phyloP scores from a whole-genome alignment of 2,797 vertebrate species.

The Valencia hispanica region DNA sequence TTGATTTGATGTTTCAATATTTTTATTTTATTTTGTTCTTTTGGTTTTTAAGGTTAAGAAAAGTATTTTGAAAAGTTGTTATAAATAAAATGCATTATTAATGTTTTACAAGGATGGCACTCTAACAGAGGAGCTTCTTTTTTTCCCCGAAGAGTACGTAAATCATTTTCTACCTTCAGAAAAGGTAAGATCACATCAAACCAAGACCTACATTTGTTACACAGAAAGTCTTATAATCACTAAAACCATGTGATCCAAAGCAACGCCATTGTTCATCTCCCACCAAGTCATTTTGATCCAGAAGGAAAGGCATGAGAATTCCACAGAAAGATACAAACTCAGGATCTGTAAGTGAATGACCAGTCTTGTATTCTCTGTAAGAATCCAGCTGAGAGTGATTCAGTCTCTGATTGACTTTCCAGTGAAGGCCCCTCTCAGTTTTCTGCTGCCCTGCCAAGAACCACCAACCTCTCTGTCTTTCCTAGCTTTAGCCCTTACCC shows the following conservation, averaged over 20 bases:
- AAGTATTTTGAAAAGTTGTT: neutral
- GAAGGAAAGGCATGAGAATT: constrained; percentile 55
- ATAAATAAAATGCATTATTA: neutral
- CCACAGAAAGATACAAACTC: constrained; percentile 55
- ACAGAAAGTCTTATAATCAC: constrained; percentile 4
- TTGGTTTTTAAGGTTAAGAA: neutral
- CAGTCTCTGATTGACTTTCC: constrained; percentile 89
- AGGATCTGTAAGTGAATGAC: constrained; percentile 49
- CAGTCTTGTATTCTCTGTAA: constrained; percentile 55
- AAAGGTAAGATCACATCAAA: neutral
- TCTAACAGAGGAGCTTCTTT: neutral
- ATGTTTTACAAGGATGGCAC: neutral
- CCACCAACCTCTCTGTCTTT: constrained; percentile 70
- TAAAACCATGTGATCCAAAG: neutral
- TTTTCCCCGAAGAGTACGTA: no score
- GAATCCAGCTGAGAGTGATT: constrained; percentile 73
- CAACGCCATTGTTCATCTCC: constrained; percentile 22
- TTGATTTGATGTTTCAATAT: neutral
- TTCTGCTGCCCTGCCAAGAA: constrained; percentile 71
- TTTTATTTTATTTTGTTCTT: no score
- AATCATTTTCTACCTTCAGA: neutral
- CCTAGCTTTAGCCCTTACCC: constrained; percentile 61
- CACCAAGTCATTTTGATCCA: constrained; percentile 41
- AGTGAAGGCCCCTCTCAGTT: constrained; percentile 83
- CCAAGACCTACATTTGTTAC: neutral